phyloP scores from a whole-genome alignment of 1,140 invertebrate genomes.

The Colletes latitarsis region DNA sequence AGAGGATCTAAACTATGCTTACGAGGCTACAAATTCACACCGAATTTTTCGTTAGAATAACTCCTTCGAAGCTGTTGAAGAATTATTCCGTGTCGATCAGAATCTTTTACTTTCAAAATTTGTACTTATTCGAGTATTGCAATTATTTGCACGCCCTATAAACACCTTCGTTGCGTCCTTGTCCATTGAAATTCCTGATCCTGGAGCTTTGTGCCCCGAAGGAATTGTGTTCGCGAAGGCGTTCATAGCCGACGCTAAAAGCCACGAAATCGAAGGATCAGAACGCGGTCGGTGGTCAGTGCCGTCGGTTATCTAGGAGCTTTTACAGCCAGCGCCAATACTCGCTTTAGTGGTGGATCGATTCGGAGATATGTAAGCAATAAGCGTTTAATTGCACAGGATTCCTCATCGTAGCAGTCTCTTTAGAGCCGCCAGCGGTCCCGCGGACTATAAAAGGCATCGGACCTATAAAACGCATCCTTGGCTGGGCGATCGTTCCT shows the following conservation, averaged over 20 bases:
- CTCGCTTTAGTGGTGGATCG: slow-evolving; percentile 80
- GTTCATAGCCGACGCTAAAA: slow-evolving; percentile 26
- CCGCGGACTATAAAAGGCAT: slow-evolving; percentile 80
- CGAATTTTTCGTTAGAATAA: no score
- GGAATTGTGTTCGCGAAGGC: neutral
- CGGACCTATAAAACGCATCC: slow-evolving; percentile 81
- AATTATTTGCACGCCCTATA: no score
- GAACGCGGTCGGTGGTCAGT: slow-evolving; percentile 63
- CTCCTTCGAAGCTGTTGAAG: no score
- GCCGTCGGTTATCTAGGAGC: slow-evolving; percentile 73
- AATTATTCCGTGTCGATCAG: no score
- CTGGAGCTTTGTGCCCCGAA: no score
- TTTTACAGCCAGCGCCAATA: slow-evolving; percentile 79
- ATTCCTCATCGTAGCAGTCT: slow-evolving; percentile 79
- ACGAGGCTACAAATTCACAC: no score
- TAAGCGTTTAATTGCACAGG: slow-evolving; percentile 81
- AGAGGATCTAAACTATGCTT: no score
- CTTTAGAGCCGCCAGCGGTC: slow-evolving; percentile 73
- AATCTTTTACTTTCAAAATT: no score
- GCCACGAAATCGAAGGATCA: slow-evolving; percentile 52
- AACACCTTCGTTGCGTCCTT: no score
- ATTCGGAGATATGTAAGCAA: slow-evolving; percentile 81
- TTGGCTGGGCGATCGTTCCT: slow-evolving; percentile 72
- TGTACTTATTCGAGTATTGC: no score
- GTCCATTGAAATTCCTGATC: no score